phyloP scores from a whole-genome alignment of 1,140 invertebrate genomes.

The Lepeophtheirus salmonis region DNA sequence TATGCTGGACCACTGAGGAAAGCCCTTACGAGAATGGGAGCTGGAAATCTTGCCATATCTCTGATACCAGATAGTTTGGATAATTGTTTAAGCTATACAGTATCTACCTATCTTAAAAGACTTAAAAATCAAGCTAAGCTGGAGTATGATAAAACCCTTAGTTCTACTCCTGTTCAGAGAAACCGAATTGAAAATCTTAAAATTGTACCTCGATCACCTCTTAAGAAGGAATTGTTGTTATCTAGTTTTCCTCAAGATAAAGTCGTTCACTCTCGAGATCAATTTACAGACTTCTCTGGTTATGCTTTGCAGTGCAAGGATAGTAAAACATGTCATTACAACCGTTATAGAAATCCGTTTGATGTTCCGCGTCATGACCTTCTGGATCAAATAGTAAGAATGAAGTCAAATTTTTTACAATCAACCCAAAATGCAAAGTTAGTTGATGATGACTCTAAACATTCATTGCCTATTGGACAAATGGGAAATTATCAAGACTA shows the following conservation, averaged over 20 bases:
- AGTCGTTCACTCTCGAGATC: conserved; percentile 54
- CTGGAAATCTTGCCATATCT: conserved; percentile 47
- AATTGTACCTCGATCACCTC: conserved; percentile 41
- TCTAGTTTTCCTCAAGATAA: conserved; percentile 36
- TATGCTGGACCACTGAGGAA: conserved; percentile 79
- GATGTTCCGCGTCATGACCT: conserved; percentile 74
- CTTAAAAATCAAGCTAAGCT: conserved; percentile 87
- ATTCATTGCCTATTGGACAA: conserved; percentile 83
- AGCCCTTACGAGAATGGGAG: conserved; percentile 73
- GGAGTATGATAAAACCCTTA: conserved; percentile 67
- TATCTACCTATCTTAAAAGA: conserved; percentile 82
- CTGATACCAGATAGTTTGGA: conserved; percentile 79
- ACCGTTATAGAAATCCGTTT: conserved; percentile 82
- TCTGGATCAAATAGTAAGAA: conserved; percentile 68
- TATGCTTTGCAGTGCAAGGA: conserved; percentile 45
- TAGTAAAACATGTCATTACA: conserved; percentile 40
- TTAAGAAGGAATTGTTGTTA: conserved; percentile 50
- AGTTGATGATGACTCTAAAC: conserved; percentile 65
- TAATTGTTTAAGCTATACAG: conserved; percentile 74
- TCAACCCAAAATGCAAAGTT: conserved; percentile 48
- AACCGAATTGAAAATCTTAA: conserved; percentile 45
- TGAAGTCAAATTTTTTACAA: conserved; percentile 84
- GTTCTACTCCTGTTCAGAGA: conserved; percentile 16
- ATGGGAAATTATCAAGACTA: conserved; percentile 99
- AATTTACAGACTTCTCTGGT: conserved; percentile 64